phyloP scores from a whole-genome alignment of 2,888 invertebrate genomes.

The Stenurella melanura region DNA sequence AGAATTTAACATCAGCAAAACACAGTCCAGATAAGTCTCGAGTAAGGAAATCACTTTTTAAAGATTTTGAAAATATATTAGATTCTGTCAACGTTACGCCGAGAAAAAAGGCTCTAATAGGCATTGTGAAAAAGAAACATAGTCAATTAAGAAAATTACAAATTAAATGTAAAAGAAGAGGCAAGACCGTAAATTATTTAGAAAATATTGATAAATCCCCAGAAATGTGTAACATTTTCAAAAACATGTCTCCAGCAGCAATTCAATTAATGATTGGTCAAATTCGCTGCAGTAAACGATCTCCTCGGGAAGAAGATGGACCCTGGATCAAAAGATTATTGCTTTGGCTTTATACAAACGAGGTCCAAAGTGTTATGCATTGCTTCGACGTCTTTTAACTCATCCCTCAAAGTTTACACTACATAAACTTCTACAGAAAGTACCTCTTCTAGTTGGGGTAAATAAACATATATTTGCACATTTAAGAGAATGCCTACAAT shows the following conservation, averaged over 20 bases:
- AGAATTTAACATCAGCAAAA: too few relatives aligned
- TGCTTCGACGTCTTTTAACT: conserved; percentile 36
- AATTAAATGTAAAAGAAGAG: conserved; percentile 4
- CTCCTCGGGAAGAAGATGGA: conserved; percentile 51
- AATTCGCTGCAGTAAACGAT: conserved; percentile 37
- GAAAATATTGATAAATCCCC: background rate
- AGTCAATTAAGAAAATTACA: conserved; percentile 17
- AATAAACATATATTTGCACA: conserved; percentile 41
- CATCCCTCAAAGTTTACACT: conserved; percentile 37
- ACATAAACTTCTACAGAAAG: conserved; percentile 18
- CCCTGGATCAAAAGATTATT: conserved; percentile 48
- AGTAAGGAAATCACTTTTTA: background rate
- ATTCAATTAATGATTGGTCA: conserved; percentile 49
- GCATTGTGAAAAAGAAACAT: conserved; percentile 2
- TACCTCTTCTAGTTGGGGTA: conserved; percentile 36
- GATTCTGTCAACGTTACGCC: background rate
- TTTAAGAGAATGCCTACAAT: conserved; percentile 23
- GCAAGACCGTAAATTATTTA: background rate
- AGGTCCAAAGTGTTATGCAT: conserved; percentile 42
- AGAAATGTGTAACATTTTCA: conserved; percentile 6
- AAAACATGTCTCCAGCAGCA: conserved; percentile 28
- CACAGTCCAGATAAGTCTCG: too few relatives aligned
- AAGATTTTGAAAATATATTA: background rate
- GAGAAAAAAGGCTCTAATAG: background rate
- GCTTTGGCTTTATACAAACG: conserved; percentile 46